Base-by-base conservation (phyloP, 2,888 invertebrate species). In the Lycia hirtaria region DNA sequence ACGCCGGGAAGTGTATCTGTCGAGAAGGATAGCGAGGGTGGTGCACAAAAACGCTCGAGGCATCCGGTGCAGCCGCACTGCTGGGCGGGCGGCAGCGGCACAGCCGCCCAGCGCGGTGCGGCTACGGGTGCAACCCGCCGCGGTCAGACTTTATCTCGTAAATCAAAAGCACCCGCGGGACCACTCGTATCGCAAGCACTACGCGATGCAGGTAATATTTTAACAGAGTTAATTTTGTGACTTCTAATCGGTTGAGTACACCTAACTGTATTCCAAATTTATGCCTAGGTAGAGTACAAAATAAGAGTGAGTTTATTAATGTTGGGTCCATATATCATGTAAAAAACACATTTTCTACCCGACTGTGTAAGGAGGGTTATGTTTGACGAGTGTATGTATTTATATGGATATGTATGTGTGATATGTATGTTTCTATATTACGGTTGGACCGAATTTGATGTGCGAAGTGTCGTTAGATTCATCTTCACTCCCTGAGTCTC, bases 161-260 rank as follows among this genome's bases (percentile, higher is more conserved):
- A 90, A 90, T 90, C 89, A 91, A 87, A 87, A 81, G 79, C 80
- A 83, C 86, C 84, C 85, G 72, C 71, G 87, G 83, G 85, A 83
- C 72, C 80, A 76, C 80, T 79, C 81, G 47, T 57, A 63, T 57
- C 55, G 47, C 47, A 55, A 56, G 60, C 58, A 62, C 60, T 58
- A 56, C 63, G 56, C 61, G 51, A 40, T 60, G 43, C 65, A 64
- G 62, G 65, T 64, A 58, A 60, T 63, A 59, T 60, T 63, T 65
- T 60, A 65, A 56, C 38, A 30, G 28, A 60, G 56, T 54, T 60
- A 56, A 67, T 64, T 61, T 53, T 59, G 53, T 57, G 53, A 55
- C 54, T 64, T 53, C 56, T 54, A 28, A 40, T 32, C 40, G 14
- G 41, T 20, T 5, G 6, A 14, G 10, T 40, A 38, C 10, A 26